Evolutionary conservation across 2,888 invertebrate genomes (phyloP).

Genomic region (Orthosia cruda): DNA sequence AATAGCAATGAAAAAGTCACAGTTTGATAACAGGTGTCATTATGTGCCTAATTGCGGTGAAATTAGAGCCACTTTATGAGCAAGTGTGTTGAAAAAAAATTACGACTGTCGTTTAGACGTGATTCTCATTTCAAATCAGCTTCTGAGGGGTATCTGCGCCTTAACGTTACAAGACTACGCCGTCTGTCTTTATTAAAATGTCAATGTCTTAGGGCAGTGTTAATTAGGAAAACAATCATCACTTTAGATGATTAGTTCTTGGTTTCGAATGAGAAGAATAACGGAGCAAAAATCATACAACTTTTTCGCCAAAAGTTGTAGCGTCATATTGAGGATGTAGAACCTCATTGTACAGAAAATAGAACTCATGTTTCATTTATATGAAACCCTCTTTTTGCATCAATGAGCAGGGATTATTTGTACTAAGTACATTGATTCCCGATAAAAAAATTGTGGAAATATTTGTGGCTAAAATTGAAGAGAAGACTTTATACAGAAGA

Average conservation of each 20-base stretch:
- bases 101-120: too few species aligned
- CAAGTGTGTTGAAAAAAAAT: too few species aligned
- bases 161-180: conserved; percentile 22
- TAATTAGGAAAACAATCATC: conserved; percentile 35
- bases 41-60: too few species aligned
- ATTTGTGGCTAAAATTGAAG: background rate
- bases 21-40: too few species aligned
- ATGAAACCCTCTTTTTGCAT: conserved; percentile 1
- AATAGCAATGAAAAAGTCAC: too few species aligned
- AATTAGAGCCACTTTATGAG: too few species aligned
- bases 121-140: too few species aligned
- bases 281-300: background rate
- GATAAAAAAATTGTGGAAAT: too few species aligned
- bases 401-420: background rate
- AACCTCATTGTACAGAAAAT: conserved; percentile 3
- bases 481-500: background rate
- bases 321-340: background rate
- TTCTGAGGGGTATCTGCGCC: too few species aligned
- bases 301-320: conserved; percentile 1
- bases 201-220: conserved; percentile 57
- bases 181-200: conserved; percentile 60
- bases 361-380: conserved; percentile 9
- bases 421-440: background rate
- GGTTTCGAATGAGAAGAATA: background rate
- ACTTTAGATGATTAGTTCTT: background rate